Conservation (phyloP, 2,797 vertebrate species). For the Chaenodraco wilsoni region DNA sequence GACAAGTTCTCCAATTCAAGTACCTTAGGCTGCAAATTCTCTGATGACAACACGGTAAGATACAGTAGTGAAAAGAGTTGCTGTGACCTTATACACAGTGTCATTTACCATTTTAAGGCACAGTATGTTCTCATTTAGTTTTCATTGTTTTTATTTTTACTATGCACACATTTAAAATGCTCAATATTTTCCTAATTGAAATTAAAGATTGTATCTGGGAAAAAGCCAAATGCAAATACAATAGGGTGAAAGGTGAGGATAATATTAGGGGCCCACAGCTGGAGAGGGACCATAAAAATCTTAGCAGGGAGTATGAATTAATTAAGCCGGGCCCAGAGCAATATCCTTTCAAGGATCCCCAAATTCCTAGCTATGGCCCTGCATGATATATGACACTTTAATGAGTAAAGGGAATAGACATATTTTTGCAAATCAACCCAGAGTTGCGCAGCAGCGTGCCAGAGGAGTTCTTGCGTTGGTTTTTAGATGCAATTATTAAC, state of each 20-base stretch:
- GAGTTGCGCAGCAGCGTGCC: slow-evolving; percentile 27
- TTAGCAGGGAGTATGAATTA: slow-evolving; percentile 76
- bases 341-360: slow-evolving; percentile 69
- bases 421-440: slow-evolving; percentile 47
- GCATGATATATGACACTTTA: slow-evolving; percentile 66
- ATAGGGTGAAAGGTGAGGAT: slow-evolving; percentile 58
- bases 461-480: slow-evolving; percentile 6
- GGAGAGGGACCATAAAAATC: slow-evolving; percentile 70
- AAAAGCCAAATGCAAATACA: slow-evolving; percentile 51
- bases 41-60: not conserved
- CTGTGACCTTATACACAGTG: not conserved
- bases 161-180: slow-evolving; percentile 23
- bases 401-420: slow-evolving; percentile 73
- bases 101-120: not conserved
- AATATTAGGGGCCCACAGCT: slow-evolving; percentile 67
- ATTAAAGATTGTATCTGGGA: slow-evolving; percentile 49
- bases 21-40: not conserved
- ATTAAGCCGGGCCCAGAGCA: slow-evolving; percentile 74
- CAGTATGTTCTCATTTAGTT: not conserved
- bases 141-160: slow-evolving; percentile 39
- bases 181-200: slow-evolving; percentile 62
- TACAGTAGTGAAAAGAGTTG: not conserved
- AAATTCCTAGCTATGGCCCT: slow-evolving; percentile 61
- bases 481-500: slow-evolving; percentile 35
- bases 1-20: not conserved